Base-by-base conservation (phyloP, 2,888 invertebrate genomes). In the Disparrhopalites patrizii region DNA sequence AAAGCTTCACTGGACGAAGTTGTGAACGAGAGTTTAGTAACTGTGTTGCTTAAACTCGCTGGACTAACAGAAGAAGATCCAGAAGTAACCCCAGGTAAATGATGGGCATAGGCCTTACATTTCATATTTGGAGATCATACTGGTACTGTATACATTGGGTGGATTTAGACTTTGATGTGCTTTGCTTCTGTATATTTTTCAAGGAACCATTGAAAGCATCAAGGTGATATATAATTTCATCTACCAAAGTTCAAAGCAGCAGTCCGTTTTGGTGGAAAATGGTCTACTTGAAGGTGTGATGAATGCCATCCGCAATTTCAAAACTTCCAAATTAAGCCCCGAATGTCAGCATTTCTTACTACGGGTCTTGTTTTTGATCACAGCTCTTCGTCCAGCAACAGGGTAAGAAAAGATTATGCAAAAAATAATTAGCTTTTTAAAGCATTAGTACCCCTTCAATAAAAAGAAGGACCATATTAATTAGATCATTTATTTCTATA, bases 211-310 rank as follows among this genome's bases (percentile, higher is more conserved):
- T 5, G 94, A 94, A 80, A 88, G 92, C 0, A 81, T 91, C 62
- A 96, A 95, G 81, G 88, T 93, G 77, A 81, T 96, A 10, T 93
- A 91, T 78, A 97, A 97, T 79, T 82, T 96, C 72, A 84, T 93
- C 62, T 94, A 85, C 78, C 91, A 95, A 78, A 87, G 87, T 77
- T 75, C 77, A 2, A 82, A 82, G 60, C 85, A 86, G 10, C 54
- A 18, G 31, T 15, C 81, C 50, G 80, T 84, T 67, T 86, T 86
- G 76, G 80, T 82, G 36, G 80, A 81, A 76, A 86, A 83, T 82
- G 86, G 82, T 76, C 85, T 83, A 79, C 83, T 89, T 7, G 86
- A 89, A 71, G 87, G 87, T 31, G 83, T 94, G 50, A 81, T 90
- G 1, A 85, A 87, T 71, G 84, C 91, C 58, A 81, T 93, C 61